phyloP scores from a whole-genome alignment of 2,113 vertebrate genomes.

The Zingel zingel region DNA sequence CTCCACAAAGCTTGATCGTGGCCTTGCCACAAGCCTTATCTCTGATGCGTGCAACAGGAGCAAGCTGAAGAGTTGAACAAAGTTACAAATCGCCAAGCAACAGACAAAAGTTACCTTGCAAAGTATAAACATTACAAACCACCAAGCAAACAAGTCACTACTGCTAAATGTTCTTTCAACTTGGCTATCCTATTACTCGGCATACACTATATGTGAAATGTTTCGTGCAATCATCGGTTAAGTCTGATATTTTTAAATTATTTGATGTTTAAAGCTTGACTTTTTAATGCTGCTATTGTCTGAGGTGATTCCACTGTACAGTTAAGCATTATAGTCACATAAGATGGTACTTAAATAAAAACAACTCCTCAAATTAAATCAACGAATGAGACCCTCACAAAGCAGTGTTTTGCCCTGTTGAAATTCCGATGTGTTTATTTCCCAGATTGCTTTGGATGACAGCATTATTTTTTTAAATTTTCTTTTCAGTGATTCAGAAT shows the following conservation, averaged over 20 bases:
- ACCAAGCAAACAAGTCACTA: constrained; percentile 60
- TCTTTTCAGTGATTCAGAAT: constrained; percentile 48
- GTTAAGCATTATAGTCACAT: constrained; percentile 45
- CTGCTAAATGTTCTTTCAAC: constrained; percentile 61
- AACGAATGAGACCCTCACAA: constrained; percentile 34
- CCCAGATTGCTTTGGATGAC: constrained; percentile 43
- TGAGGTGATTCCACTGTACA: constrained; percentile 64
- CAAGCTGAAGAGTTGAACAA: constrained; percentile 68
- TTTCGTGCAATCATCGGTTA: constrained; percentile 74
- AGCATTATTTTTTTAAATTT: constrained; percentile 17
- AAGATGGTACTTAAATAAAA: constrained; percentile 50
- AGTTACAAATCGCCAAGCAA: constrained; percentile 59
- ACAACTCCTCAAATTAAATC: constrained; percentile 33
- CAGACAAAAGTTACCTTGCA: constrained; percentile 41
- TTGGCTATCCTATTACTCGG: constrained; percentile 51
- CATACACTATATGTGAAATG: constrained; percentile 61
- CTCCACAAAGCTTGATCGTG: constrained; percentile 79
- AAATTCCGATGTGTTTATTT: constrained; percentile 52
- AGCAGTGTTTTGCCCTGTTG: constrained; percentile 72
- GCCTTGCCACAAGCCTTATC: constrained; percentile 83
- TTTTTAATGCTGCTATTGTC: constrained; percentile 73
- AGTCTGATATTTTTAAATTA: constrained; percentile 54
- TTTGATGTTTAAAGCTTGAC: constrained; percentile 64
- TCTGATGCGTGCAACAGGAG: constrained; percentile 69
- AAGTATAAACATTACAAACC: constrained; percentile 49